Conservation (phyloP, 2,888 invertebrate genomes). For the Drosophila maculinotata region DNA sequence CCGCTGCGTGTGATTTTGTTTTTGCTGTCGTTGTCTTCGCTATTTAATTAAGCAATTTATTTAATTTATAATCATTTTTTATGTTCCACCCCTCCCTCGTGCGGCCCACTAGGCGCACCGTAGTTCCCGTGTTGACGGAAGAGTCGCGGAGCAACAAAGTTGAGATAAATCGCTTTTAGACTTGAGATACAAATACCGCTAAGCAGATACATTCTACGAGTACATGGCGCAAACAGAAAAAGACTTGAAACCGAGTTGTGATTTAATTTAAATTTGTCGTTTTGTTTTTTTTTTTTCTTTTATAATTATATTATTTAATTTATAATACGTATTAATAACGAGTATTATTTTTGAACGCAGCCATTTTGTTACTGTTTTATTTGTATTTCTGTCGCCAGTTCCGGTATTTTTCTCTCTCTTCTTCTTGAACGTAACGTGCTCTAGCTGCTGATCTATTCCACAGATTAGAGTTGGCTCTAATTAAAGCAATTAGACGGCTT, state of each 20-base stretch:
- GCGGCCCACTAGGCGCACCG: slow-evolving; percentile 61
- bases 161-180: slow-evolving; percentile 78
- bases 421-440: not conserved
- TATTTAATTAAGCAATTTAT: slow-evolving; percentile 58
- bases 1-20: slow-evolving; percentile 31
- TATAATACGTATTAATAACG: slow-evolving; percentile 6
- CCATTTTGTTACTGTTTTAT: not conserved
- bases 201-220: slow-evolving; percentile 9
- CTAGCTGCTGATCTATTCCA: slow-evolving; percentile 7
- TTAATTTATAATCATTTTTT: slow-evolving; percentile 60
- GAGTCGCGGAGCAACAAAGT: slow-evolving; percentile 60
- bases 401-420: not conserved
- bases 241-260: slow-evolving; percentile 60
- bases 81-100: slow-evolving; percentile 8
- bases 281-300: slow-evolving; percentile 9
- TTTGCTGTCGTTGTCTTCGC: slow-evolving; percentile 17
- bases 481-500: slow-evolving; percentile 5
- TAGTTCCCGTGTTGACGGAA: slow-evolving; percentile 72
- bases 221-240: slow-evolving; percentile 21
- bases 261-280: slow-evolving; percentile 49
- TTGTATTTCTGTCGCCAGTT: not conserved
- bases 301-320: slow-evolving; percentile 12
- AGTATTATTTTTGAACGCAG: slow-evolving; percentile 2
- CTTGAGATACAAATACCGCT: slow-evolving; percentile 6
- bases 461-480: slow-evolving; percentile 2